Percentiles rank a stretch among this genome's conserved stretches.
Conservation (phyloP, 2,888 invertebrate species). For the Cerastis rubricosa region DNA sequence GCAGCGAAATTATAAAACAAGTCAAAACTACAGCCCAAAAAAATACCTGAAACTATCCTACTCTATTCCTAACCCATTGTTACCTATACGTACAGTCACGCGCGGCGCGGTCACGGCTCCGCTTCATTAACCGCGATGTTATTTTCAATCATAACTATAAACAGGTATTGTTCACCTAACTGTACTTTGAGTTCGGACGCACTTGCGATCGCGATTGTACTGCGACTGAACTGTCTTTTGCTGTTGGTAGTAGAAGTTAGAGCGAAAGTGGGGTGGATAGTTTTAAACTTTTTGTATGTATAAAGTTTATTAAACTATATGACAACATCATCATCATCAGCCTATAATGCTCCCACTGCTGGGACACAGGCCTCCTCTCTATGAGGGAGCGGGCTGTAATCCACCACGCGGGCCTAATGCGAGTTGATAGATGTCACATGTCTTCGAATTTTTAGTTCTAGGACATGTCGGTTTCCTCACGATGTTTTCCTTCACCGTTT, state of each 20-base stretch:
- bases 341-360: too few relatives aligned
- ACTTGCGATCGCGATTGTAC: conserved; percentile 45
- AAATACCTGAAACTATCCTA: conserved; percentile 7
- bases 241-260: conserved; percentile 22
- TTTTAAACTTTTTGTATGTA: background rate
- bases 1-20: background rate
- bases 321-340: too few relatives aligned
- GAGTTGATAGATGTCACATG: too few relatives aligned
- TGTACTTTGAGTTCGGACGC: conserved; percentile 67
- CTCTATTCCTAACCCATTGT: conserved; percentile 46
- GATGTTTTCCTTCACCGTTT: too few relatives aligned
- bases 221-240: conserved; percentile 26
- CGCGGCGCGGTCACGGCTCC: conserved; percentile 78
- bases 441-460: too few relatives aligned
- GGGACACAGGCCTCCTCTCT: too few relatives aligned
- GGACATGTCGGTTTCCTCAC: too few relatives aligned
- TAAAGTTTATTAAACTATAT: background rate
- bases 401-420: too few relatives aligned
- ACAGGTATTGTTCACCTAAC: conserved; percentile 78
- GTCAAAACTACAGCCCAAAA: background rate
- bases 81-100: conserved; percentile 72
- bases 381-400: too few relatives aligned
- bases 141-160: conserved; percentile 84
- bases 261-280: conserved; percentile 1
- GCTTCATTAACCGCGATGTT: conserved; percentile 81